Evolutionary conservation across 2,113 vertebrate genomes (phyloP), one percentile per base, ranked within the genome.

Genomic region (Oncorhynchus keta): DNA sequence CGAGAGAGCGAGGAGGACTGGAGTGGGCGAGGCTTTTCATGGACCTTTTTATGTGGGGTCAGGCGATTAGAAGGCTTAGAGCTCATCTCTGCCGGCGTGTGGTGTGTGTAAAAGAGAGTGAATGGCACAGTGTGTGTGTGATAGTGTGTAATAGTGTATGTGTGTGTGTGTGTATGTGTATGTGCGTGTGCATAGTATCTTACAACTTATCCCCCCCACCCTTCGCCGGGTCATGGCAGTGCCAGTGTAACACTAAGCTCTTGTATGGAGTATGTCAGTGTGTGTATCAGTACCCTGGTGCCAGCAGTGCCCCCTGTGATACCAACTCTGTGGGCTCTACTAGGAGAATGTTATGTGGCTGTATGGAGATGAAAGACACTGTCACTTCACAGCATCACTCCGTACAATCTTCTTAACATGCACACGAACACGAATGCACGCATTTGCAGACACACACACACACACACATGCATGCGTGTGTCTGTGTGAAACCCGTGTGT

Each of bases 371-470:
- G 72, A 81, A 28, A 81, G 77, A 51, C 48, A 30, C 14, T 83
- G 72, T 73, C 73, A 86, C 84, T 76, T 68, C 82, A 79, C 83
- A 81, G 79, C 57, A 75, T 57, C 74, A 73, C 65, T 73, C 80
- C 77, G 66, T 65, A 75, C 74, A 89, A 88, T 88, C 87, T 84
- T 89, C 86, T 90, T 79, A 85, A 70, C 72, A 74, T 1, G 35
- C 35, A 35, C 35, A 35, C 35, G 0, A 35, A 35, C 35, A 35
- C 5, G 5, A 1, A 35, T 5, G 32, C 32, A 35, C 32, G 32
- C 35, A 39, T 7, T n/a, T 7, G 7, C 35, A 39, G 7, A 0
- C 35, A 0, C 35, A 39, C 7, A 39, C 35, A 39, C 35, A 39
- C 35, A 48, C 55, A 32, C 81, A 39, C 35, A 48, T 49, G 28